phyloP scores from a whole-genome alignment of 2,797 vertebrate species.

The Poecilia gillii region DNA sequence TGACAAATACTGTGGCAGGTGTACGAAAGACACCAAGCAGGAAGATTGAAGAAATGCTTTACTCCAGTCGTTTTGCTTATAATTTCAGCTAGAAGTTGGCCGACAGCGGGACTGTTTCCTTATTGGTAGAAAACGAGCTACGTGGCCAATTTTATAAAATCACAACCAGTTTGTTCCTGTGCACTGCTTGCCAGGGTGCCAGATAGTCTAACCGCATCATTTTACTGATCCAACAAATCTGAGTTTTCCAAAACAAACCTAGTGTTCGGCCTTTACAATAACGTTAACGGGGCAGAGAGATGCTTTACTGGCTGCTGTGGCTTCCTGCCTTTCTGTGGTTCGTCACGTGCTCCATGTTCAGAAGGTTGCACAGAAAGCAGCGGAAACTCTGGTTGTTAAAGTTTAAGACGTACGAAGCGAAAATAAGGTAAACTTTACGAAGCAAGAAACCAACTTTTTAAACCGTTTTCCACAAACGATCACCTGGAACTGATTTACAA shows the following conservation, averaged over 20 bases:
- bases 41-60: background rate
- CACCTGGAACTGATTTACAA: background rate
- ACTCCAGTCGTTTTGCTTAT: background rate
- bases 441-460: background rate
- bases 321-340: background rate
- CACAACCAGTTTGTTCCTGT: background rate
- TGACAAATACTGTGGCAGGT: background rate
- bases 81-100: background rate
- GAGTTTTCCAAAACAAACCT: background rate
- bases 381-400: background rate
- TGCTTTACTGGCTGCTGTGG: constrained; percentile 1
- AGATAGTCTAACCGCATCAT: background rate
- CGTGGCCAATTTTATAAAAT: background rate
- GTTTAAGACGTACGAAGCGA: background rate
- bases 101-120: background rate
- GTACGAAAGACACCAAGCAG: background rate
- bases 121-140: background rate
- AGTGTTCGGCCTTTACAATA: background rate
- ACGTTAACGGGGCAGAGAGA: background rate
- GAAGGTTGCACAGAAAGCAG: background rate
- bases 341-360: background rate
- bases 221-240: background rate
- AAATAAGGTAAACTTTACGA: background rate
- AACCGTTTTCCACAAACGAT: background rate
- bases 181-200: background rate